A percentile compares a stretch with the other conserved stretches of the same genome.
phyloP scores from a whole-genome alignment of 1,140 invertebrate genomes.

The Penaeus japonicus region DNA sequence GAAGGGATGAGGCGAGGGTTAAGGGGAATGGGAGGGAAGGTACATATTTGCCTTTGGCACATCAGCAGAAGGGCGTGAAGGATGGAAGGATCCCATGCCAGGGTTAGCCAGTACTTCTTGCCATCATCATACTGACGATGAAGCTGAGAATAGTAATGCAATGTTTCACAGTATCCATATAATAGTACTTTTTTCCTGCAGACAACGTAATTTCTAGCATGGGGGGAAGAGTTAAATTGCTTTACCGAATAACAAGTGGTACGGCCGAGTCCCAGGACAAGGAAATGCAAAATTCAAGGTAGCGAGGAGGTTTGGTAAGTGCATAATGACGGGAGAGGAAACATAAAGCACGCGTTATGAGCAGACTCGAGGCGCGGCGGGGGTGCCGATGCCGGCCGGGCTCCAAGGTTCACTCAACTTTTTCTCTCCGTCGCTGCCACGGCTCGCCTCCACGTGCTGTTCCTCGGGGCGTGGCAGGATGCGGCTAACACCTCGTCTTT shows the following conservation, averaged over 20 bases:
- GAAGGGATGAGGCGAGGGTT: neutral
- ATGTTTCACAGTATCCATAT: too few relatives aligned
- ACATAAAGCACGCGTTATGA: slow-evolving; percentile 33
- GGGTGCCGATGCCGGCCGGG: neutral
- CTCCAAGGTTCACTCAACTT: neutral
- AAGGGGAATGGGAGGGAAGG: neutral
- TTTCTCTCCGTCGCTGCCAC: too few relatives aligned
- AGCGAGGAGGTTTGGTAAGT: slow-evolving; percentile 17
- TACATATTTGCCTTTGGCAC: too few relatives aligned
- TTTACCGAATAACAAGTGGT: neutral
- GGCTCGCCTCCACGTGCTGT: too few relatives aligned
- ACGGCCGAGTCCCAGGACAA: neutral
- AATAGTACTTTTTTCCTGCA: too few relatives aligned
- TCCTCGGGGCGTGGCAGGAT: too few relatives aligned
- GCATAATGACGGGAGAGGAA: slow-evolving; percentile 38
- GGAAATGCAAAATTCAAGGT: slow-evolving; percentile 30
- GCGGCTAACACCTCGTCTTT: too few relatives aligned
- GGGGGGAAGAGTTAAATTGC: neutral
- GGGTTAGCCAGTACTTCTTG: too few relatives aligned
- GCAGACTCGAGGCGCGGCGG: neutral
- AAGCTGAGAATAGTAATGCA: too few relatives aligned
- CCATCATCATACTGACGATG: too few relatives aligned
- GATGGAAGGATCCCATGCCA: too few relatives aligned
- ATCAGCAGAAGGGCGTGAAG: too few relatives aligned
- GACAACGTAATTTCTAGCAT: neutral